phyloP scores from a whole-genome alignment of 2,888 invertebrate genomes.

The Hirtodrosophila confusa region DNA sequence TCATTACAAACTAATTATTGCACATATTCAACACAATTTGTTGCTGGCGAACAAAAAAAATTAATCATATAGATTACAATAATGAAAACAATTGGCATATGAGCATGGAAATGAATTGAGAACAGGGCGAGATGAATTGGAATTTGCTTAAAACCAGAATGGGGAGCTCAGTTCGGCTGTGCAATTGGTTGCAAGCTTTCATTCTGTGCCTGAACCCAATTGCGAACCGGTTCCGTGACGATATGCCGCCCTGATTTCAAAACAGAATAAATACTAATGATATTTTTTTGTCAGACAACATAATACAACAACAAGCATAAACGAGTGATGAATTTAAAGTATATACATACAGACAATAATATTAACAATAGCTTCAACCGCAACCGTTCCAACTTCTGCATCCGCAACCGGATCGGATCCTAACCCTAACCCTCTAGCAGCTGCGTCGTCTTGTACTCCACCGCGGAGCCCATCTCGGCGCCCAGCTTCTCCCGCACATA shows the following conservation, averaged over 20 bases:
- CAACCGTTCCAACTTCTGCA: background rate
- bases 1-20: conserved; percentile 67
- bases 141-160: conserved; percentile 23
- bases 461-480: conserved; percentile 74
- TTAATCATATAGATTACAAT: conserved; percentile 27
- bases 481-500: conserved; percentile 79
- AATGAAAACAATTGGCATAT: conserved; percentile 32
- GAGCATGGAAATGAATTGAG: conserved; percentile 25
- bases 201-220: too few species aligned
- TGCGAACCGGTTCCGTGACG: background rate
- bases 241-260: background rate
- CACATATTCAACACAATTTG: conserved; percentile 70
- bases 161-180: background rate
- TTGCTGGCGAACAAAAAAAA: conserved; percentile 36
- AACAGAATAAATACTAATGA: conserved; percentile 68
- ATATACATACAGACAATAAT: conserved; percentile 25
- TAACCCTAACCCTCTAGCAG: conserved; percentile 67
- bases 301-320: conserved; percentile 25
- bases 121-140: conserved; percentile 34
- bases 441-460: conserved; percentile 78
- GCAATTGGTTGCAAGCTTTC: too few species aligned
- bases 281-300: conserved; percentile 27
- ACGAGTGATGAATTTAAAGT: conserved; percentile 19
- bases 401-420: too few species aligned
- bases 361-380: conserved; percentile 40